Percentiles rank a stretch among this genome's conserved stretches.
phyloP scores from a whole-genome alignment of 2,888 invertebrate species.

The Tetanocera ferruginea region DNA sequence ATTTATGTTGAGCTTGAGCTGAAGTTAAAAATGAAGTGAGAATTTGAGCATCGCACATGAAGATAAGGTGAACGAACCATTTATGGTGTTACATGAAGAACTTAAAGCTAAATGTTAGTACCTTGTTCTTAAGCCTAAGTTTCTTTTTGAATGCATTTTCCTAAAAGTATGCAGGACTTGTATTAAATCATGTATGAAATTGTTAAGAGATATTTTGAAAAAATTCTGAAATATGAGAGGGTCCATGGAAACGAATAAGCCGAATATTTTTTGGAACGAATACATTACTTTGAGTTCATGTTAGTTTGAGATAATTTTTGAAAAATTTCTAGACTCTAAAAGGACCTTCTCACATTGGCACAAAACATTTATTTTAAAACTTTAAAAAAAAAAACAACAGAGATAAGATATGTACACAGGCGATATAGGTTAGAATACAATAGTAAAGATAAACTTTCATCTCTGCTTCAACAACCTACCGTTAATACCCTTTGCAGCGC shows the following conservation, averaged over 20 bases:
- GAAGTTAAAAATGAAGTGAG: neutral
- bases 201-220: neutral
- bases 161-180: slow-evolving; percentile 22
- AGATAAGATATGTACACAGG: neutral
- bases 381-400: neutral
- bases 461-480: slow-evolving; percentile 65
- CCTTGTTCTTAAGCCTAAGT: slow-evolving; percentile 32
- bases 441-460: neutral
- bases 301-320: no score
- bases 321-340: no score
- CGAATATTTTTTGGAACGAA: neutral
- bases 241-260: neutral
- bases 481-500: slow-evolving; percentile 82
- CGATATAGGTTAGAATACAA: neutral
- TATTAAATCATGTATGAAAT: neutral
- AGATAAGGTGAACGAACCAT: neutral
- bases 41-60: neutral
- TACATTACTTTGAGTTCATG: no score
- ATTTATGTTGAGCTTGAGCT: neutral
- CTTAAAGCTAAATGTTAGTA: slow-evolving; percentile 26
- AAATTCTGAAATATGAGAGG: neutral
- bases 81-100: neutral
- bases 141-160: slow-evolving; percentile 31
- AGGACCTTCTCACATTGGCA: no score
- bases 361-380: neutral